Base-by-base conservation (phyloP, 2,797 vertebrate species). In the Diplodus sargus region DNA sequence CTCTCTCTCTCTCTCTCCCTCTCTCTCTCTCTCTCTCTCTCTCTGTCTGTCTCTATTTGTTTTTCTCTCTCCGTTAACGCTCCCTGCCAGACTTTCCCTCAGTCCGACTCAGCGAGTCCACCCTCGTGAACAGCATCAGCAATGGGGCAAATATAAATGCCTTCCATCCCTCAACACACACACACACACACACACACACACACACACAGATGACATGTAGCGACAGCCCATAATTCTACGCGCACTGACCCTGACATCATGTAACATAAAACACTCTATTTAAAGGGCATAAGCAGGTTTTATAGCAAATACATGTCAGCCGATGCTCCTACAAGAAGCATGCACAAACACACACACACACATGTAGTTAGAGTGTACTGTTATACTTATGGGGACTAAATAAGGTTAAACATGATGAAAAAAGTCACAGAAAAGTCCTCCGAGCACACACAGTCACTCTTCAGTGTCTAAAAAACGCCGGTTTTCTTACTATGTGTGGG, bases 231-330 rank as follows among this genome's bases (percentile, higher is more conserved):
- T 87, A 85, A 87, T 79, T 88, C 72, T 78, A 13, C 49, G 62
- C 34, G 67, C 76, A 52, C 62, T 85, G 74, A 84, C 82, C 82
- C 81, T 84, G 86, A 87, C 79, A 78, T 28, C 4, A 47, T 79
- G 76, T 78, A 79, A 83, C 73, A 85, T 86, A 85, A 87, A 89
- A 72, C 84, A 84, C 69, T 87, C 77, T 57, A 80, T 88, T 86
- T 84, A 87, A 89, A 89, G 81, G 76, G 12, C 76, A 78, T 78
- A 69, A 71, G 78, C 43, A 20, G 47, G 14, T 83, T 85, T 89
- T 72, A 89, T 45, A 65, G 79, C 69, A 18, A 59, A 59, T 17
- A 67, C 63, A 77, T 62, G 64, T 88, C 83, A 76, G 54, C 48
- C 28, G 62, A 5, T 42, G 11, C 23, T 45, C 63, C 56, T 34